Evolutionary conservation across 2,113 vertebrate genomes (phyloP), one percentile per base, ranked within the genome.

Genomic region (Pelodiscus sinensis): DNA sequence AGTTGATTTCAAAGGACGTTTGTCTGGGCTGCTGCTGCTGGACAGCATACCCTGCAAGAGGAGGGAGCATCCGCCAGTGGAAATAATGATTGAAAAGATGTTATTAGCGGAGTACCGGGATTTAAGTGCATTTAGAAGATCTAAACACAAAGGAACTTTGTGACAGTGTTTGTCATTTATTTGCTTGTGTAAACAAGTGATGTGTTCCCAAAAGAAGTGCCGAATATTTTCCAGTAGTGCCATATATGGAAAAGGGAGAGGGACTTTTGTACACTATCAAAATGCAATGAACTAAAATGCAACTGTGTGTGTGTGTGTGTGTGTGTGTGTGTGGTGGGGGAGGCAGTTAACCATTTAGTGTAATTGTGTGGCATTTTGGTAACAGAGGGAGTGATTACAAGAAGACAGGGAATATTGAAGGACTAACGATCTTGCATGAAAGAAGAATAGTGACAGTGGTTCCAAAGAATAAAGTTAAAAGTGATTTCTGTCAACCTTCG

Each of bases 401-500:
- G 55, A 19, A 31, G 3, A 31, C 35, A 15, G 68, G 50, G 35
- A 2, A 38, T 21, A 27, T 29, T 62, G 3, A 80, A 73, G 31
- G 4, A 27, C 5, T 56, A 18, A 35, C 65, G 31, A 1, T 27
- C 19, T 58, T 4, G 19, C 31, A 81, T 4, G 62, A 81, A 16
- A 29, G 27, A 15, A 57, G 31, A 68, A 18, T 3, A 18, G 2
- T 1, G 73, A 16, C 71, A 55, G 35, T 44, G 38, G 71, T 78
- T 31, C 29, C 2, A 38, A 22, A n/a, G 31, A 0, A 8, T 3
- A 25, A 78, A 96, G 96, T 94, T 96, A 95, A 85, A 79, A 1
- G 4, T 13, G 3, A 21, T 60, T n/a, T 50, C 38, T 77, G 22
- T 77, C 24, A 22, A 12, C 18, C 54, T 1, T 29, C 3, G 6